Evolutionary conservation across 1,140 invertebrate genomes (phyloP), one percentile per base, ranked within the genome.

Genomic region (Choristoneura fumiferana): DNA sequence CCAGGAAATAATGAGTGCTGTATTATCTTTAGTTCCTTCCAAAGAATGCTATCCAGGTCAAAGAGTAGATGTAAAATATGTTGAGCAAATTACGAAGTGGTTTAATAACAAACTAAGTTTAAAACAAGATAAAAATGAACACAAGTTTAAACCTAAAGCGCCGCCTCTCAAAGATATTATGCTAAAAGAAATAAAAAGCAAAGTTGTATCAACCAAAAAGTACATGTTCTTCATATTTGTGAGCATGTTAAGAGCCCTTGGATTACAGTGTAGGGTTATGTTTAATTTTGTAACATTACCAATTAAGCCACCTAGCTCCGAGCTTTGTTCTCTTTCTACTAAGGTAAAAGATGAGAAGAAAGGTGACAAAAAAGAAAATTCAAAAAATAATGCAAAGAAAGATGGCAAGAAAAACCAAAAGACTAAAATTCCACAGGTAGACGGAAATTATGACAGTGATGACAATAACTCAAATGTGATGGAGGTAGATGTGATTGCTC

Each of bases 211-310:
- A 38, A 90, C 91, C 74, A 93, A 92, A 67, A 93, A 92, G 70
- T 93, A 95, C 89, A 84, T 94, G 29, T 92, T 94, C 58, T 91
- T 94, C 69, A 91, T 97, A 63, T 97, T 96, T 83, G 86, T 97
- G 36, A 89, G 92, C 15, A 90, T 96, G 63, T 77, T 96, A 29
- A 91, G 97, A 81, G 91, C 93, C 40, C 90, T 98, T 60, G 96
- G 96, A 0, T 84, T 98, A 49, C 93, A 95, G 72, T 94, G 94
- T 67, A 90, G 97, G 59, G 79, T 98, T 35, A 92, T 98, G n/a
- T 91, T 93, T 8, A 93, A 93, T 62, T 91, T 95, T 71, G 90
- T 91, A 62, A 85, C 91, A 29, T 79, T 94, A 54, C 92, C 93
- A 0, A 81, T 94, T 34, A 93, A 92, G 77, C 92, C 92, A 18